Percentiles rank a stretch among this genome's conserved stretches.
Conservation (phyloP, 2,888 invertebrate species). For the Limnephilus auricula region DNA sequence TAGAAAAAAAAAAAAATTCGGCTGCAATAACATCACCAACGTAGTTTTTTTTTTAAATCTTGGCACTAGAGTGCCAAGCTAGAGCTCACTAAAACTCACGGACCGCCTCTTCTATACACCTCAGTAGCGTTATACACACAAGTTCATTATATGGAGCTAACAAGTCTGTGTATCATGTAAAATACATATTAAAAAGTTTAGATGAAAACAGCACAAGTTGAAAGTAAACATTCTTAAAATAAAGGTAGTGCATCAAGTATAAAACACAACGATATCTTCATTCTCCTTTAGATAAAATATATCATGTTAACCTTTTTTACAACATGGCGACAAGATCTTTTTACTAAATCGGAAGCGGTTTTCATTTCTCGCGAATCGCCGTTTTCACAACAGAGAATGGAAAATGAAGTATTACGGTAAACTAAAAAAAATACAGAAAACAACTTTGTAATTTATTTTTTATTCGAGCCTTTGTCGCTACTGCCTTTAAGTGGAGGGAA, state of each 20-base stretch:
- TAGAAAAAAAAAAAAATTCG: too few relatives aligned
- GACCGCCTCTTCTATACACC: too few relatives aligned
- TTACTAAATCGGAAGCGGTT: conserved; percentile 18
- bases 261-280: background rate
- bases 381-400: conserved; percentile 32
- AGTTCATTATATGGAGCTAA: too few relatives aligned
- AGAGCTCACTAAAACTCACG: too few relatives aligned
- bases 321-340: background rate
- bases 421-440: conserved; percentile 52
- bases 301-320: background rate
- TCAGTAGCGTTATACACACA: too few relatives aligned
- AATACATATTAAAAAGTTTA: background rate
- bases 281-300: background rate
- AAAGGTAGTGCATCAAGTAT: background rate
- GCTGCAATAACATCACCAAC: too few relatives aligned
- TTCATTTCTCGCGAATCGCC: conserved; percentile 38
- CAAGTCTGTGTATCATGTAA: too few relatives aligned
- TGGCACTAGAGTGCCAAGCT: too few relatives aligned
- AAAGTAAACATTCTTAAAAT: background rate
- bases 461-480: conserved; percentile 3
- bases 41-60: too few relatives aligned
- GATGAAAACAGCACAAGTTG: background rate
- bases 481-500: conserved; percentile 11
- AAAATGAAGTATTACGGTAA: conserved; percentile 49
- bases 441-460: conserved; percentile 56